Percentiles rank a stretch among this genome's conserved stretches.
Conservation (phyloP, 2,888 invertebrate species). For the Lasius platythorax region DNA sequence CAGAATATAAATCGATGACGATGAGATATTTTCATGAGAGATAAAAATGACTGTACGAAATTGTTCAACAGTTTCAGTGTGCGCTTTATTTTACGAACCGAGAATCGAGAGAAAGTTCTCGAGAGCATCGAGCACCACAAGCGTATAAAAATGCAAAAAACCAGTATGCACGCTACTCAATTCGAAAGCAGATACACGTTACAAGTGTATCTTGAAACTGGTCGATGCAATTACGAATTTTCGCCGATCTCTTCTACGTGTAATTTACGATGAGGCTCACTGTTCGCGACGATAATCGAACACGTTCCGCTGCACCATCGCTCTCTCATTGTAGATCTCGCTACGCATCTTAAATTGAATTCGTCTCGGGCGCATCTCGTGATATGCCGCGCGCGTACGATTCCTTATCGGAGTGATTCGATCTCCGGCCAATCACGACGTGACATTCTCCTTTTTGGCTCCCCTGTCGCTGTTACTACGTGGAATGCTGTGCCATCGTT, state of each 20-base stretch:
- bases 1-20: background rate
- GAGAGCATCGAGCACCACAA: background rate
- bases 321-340: background rate
- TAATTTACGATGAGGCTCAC: background rate
- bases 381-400: background rate
- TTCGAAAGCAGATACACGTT: background rate
- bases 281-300: background rate
- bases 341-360: constrained; percentile 23
- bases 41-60: background rate
- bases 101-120: constrained; percentile 3
- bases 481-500: constrained; percentile 66
- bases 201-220: background rate
- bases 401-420: constrained; percentile 39
- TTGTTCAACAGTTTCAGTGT: background rate
- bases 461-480: constrained; percentile 47
- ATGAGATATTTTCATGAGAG: background rate
- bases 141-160: constrained; percentile 1
- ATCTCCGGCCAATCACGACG: constrained; percentile 54
- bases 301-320: background rate
- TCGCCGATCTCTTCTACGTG: background rate
- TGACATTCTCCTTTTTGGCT: constrained; percentile 53
- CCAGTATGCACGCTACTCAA: background rate
- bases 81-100: background rate
- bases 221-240: constrained; percentile 11
- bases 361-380: background rate